Evolutionary conservation across 2,797 vertebrate genomes (phyloP), one percentile per base, ranked within the genome.

Genomic region (Hippocampus kuda): DNA sequence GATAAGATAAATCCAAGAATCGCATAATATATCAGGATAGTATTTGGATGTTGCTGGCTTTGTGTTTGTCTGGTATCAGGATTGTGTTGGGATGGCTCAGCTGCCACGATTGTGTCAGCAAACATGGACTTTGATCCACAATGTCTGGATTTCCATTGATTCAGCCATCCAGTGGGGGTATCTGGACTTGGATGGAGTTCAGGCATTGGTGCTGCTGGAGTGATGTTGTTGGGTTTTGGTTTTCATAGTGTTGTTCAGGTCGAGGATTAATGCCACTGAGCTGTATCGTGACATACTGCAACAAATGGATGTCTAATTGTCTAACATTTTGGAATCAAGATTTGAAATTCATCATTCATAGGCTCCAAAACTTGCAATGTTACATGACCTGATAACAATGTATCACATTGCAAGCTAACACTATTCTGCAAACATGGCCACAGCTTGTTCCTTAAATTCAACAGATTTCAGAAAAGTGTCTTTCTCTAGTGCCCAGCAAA

Each of bases 91-190:
- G 60, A 7, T 41, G 69, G 42, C 51, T 42, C 13, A 34, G 65
- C 68, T 84, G 84, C 81, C 81, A 79, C 41, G 74, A 75, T 79
- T 85, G 77, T 76, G 84, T 87, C 84, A 85, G 87, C 81, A 85
- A 84, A 83, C 80, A 69, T 69, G 66, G 68, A 76, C 79, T 84
- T 88, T 89, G 85, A 86, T 84, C 67, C 66, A 88, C 83, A 87
- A 87, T 83, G 80, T 72, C 77, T 44, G 86, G 84, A 85, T 91
- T 90, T 88, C 83, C 73, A 44, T 64, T 41, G 16, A 24, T 42
- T 42, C n/a, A 22, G 60, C 3, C 15, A 60, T 18, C 9, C 16
- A 10, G 12, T 44, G 44, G 4, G 38, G 38, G 41, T 64, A n/a
- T 63, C 61, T 13, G 10, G 38, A 27, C 34, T 62, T 42, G 38